Percentiles rank a stretch among this genome's conserved stretches.
phyloP scores from a whole-genome alignment of 92 coral and sea anemone species.

The Plumapathes pennacea region DNA sequence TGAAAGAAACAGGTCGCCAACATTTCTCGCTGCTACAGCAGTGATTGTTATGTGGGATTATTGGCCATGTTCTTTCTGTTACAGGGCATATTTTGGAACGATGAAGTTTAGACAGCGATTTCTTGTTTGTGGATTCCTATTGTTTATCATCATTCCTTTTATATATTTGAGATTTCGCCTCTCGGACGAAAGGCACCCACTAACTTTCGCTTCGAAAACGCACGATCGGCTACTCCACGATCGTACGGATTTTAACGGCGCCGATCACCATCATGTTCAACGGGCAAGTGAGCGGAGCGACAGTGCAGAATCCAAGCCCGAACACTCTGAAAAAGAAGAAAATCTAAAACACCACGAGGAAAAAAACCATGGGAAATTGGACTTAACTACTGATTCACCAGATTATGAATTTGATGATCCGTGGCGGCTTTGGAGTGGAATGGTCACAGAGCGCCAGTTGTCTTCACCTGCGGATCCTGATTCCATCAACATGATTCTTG shows the following conservation, averaged over 20 bases:
- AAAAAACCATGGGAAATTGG: constrained; percentile 1
- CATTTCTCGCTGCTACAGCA: background rate
- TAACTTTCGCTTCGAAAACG: constrained; percentile 7
- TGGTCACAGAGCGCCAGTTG: constrained; percentile 73
- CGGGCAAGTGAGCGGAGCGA: constrained; percentile 2
- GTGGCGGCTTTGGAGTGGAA: constrained; percentile 85
- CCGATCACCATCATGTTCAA: constrained; percentile 53
- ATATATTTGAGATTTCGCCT: constrained; percentile 65
- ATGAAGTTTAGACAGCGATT: constrained; percentile 92
- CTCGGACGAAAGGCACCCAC: constrained; percentile 33
- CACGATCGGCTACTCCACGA: constrained; percentile 34
- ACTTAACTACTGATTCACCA: constrained; percentile 32
- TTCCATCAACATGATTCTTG: constrained; percentile 71
- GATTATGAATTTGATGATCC: constrained; percentile 80
- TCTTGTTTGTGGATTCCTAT: constrained; percentile 44
- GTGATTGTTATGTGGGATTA: constrained; percentile 10
- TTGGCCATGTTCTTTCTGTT: constrained; percentile 17
- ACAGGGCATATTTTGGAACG: constrained; percentile 36
- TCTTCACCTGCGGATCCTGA: constrained; percentile 47
- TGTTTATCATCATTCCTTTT: constrained; percentile 55
- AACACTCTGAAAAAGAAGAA: constrained; percentile 20
- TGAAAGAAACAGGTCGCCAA: constrained; percentile 7
- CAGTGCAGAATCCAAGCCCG: constrained; percentile 1
- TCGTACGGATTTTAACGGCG: constrained; percentile 61
- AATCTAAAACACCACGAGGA: constrained; percentile 9